Percentiles rank a stretch among this genome's conserved stretches.
phyloP scores from a whole-genome alignment of 2,888 invertebrate genomes.

The Bugulina stolonifera region DNA sequence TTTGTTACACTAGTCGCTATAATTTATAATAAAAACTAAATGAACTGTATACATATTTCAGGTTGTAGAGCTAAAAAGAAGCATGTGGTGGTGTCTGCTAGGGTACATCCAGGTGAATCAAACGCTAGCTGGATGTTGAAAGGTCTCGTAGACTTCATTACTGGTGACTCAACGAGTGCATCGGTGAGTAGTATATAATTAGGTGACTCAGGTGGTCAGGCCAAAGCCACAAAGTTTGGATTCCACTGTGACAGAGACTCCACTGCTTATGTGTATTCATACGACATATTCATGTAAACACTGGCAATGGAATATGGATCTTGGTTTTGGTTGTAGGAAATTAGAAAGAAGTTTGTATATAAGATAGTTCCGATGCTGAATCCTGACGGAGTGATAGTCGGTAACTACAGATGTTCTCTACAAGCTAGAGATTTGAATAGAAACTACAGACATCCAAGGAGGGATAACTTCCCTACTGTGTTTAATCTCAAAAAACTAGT shows the following conservation, averaged over 20 bases:
- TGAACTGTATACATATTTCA: neutral
- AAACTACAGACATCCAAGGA: conserved; percentile 49
- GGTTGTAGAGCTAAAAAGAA: conserved; percentile 35
- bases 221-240: too few relatives aligned
- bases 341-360: conserved; percentile 44
- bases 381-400: conserved; percentile 53
- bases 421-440: conserved; percentile 50
- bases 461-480: conserved; percentile 49
- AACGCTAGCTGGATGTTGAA: conserved; percentile 52
- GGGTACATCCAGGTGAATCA: conserved; percentile 52
- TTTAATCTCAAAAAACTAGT: conserved; percentile 44
- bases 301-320: too few relatives aligned
- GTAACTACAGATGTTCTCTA: conserved; percentile 49
- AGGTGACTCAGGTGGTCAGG: too few relatives aligned
- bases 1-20: too few relatives aligned
- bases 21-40: too few relatives aligned
- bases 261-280: too few relatives aligned
- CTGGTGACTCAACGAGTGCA: conserved; percentile 31
- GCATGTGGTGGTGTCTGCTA: conserved; percentile 45
- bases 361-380: conserved; percentile 53
- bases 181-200: too few relatives aligned
- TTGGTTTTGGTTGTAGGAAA: conserved; percentile 21
- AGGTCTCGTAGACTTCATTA: conserved; percentile 47
- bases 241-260: too few relatives aligned
- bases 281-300: too few relatives aligned